A percentile compares a stretch with the other conserved stretches of the same genome.
Conservation (phyloP, 2,113 vertebrate genomes). For the Megaceryle torquata region DNA sequence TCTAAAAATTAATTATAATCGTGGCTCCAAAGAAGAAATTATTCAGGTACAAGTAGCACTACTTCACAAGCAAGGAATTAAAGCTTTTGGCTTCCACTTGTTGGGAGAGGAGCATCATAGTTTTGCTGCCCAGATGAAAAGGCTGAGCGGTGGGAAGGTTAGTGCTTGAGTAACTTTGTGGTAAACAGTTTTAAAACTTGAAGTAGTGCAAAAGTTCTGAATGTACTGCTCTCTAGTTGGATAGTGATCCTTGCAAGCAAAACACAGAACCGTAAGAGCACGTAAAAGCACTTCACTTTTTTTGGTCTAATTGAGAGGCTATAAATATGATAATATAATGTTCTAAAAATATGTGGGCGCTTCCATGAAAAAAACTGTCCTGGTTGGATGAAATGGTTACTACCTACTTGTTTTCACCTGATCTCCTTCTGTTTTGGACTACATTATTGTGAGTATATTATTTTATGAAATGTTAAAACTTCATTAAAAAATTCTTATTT, state of each 20-base stretch:
- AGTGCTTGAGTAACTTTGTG: background rate
- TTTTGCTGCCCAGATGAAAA: background rate
- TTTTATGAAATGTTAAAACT: background rate
- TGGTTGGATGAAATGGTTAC: background rate
- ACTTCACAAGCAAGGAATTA: background rate
- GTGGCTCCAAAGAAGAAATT: background rate
- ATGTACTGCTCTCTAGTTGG: background rate
- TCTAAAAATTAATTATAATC: background rate
- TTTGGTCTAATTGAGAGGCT: slow-evolving; percentile 1
- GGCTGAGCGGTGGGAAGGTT: background rate
- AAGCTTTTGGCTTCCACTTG: background rate
- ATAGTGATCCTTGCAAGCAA: background rate
- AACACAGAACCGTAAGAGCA: background rate
- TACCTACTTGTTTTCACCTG: background rate
- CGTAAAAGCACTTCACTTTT: background rate
- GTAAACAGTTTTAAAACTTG: background rate
- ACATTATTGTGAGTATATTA: background rate
- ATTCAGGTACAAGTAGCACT: background rate
- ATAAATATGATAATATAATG: background rate
- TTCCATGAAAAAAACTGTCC: background rate
- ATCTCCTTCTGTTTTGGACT: background rate
- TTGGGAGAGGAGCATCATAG: background rate
- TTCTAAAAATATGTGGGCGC: background rate
- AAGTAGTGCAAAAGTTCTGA: background rate
- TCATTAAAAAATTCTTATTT: background rate